Conservation (phyloP, 2,797 vertebrate genomes). For the Paratrypauchen microcephalus region DNA sequence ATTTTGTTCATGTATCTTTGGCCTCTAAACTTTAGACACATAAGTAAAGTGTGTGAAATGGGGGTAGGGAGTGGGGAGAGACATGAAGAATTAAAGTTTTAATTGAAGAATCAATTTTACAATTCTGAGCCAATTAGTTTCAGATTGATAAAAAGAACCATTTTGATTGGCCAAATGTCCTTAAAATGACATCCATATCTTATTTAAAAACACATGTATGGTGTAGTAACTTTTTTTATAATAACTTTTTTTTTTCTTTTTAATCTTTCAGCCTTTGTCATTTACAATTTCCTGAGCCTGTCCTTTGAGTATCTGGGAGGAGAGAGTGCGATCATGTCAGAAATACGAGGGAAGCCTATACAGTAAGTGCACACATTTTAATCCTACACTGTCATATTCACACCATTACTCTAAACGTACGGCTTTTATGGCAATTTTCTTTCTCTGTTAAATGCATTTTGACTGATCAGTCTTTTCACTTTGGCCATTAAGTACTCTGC, state of each 20-base stretch:
- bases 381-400: not conserved
- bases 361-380: slow-evolving; percentile 75
- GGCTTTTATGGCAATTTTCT: slow-evolving; percentile 1
- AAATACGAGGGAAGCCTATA: slow-evolving; percentile 93
- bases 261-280: slow-evolving; percentile 87
- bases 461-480: slow-evolving; percentile 9
- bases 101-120: not conserved
- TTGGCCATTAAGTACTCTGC: not conserved
- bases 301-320: slow-evolving; percentile 97
- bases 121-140: no score
- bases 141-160: no score
- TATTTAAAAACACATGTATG: not conserved
- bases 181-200: no score
- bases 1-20: no score
- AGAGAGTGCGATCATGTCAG: slow-evolving; percentile 95
- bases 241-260: slow-evolving; percentile 23
- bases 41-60: no score
- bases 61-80: not conserved
- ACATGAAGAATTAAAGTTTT: not conserved
- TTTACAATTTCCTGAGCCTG: slow-evolving; percentile 97
- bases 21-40: not conserved
- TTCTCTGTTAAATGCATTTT: slow-evolving; percentile 5
- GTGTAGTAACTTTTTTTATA: no score
- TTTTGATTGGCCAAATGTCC: no score
- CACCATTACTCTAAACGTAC: not conserved